phyloP scores from a whole-genome alignment of 2,888 invertebrate species.

The Embidobia sp. region DNA sequence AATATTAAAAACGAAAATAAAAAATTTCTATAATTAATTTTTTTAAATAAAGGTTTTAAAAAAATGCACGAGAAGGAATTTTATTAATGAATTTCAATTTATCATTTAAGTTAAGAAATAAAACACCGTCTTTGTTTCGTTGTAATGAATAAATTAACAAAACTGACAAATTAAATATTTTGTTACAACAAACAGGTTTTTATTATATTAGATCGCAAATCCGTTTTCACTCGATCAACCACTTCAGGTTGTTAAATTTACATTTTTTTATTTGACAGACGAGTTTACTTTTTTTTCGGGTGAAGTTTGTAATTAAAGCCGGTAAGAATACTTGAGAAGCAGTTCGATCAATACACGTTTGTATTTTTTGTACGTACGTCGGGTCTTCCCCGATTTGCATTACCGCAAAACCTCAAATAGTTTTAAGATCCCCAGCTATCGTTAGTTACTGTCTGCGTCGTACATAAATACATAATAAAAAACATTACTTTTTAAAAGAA shows the following conservation, averaged over 20 bases:
- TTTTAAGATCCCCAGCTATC: slow-evolving; percentile 28
- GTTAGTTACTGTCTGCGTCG: background rate
- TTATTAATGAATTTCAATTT: too few relatives aligned
- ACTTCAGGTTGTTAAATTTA: background rate
- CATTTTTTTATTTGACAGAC: background rate
- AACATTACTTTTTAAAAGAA: background rate
- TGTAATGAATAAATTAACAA: too few relatives aligned
- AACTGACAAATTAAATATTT: too few relatives aligned
- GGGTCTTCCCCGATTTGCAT: slow-evolving; percentile 56
- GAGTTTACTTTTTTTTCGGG: background rate
- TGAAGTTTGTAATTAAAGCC: slow-evolving; percentile 43
- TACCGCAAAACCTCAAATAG: slow-evolving; percentile 47
- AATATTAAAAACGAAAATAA: too few relatives aligned
- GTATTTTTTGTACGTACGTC: slow-evolving; percentile 24
- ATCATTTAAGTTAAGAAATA: too few relatives aligned
- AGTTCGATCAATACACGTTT: slow-evolving; percentile 24
- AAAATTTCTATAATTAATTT: too few relatives aligned
- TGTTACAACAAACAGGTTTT: background rate
- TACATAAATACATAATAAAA: background rate
- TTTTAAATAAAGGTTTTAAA: too few relatives aligned
- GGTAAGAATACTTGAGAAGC: slow-evolving; percentile 25
- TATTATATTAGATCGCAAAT: too few relatives aligned
- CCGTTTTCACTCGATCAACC: too few relatives aligned
- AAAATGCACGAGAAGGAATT: too few relatives aligned
- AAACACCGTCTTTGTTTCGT: too few relatives aligned